Evolutionary conservation across 2,113 vertebrate species (phyloP), one percentile per base, ranked within the genome.

Genomic region (Procapra przewalskii): DNA sequence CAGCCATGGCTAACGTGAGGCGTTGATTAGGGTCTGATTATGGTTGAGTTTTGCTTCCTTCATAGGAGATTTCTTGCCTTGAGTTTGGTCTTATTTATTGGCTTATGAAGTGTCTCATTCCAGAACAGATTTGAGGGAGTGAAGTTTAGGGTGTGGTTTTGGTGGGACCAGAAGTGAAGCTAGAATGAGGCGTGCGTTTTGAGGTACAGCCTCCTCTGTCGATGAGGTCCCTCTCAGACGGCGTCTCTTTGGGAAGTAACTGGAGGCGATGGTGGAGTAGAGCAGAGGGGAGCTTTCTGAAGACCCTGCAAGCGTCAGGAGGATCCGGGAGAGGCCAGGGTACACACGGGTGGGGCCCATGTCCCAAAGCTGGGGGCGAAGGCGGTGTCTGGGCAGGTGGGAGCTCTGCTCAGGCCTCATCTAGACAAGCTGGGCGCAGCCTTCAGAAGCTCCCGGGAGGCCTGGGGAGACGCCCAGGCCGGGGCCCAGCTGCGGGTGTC

Each of bases 321-420:
- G 54, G 15, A 62, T 40, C 83, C 8, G 3, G 52, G 55, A 93
- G 83, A 59, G 50, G 77, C 57, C 19, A 2, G 59, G 75, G 23
- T 48, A 15, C 3, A 0, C 1, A 1, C 5, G n/a, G 60, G 17
- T 0, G 27, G 17, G 43, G 52, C 52, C 64, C n/a, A 8, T 4
- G 52, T 10, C 2, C 0, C 11, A 19, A 60, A 31, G 5, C 43
- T 6, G 7, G 40, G n/a, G n/a, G 50, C 17, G 4, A 16, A 13
- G 67, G 59, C 0, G 0, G 52, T 5, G 0, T 3, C 43, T 29
- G 48, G 71, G 36, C 5, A 0, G 2, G 3, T 1, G 2, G 54
- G 33, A 5, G 33, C 86, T 40, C 54, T 50, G 48, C 50, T 29
- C n/a, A 4, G 0, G 10, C 33, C 75, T n/a, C 13, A 1, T 10